phyloP scores from a whole-genome alignment of 2,888 invertebrate species.

The Brenthis ino region DNA sequence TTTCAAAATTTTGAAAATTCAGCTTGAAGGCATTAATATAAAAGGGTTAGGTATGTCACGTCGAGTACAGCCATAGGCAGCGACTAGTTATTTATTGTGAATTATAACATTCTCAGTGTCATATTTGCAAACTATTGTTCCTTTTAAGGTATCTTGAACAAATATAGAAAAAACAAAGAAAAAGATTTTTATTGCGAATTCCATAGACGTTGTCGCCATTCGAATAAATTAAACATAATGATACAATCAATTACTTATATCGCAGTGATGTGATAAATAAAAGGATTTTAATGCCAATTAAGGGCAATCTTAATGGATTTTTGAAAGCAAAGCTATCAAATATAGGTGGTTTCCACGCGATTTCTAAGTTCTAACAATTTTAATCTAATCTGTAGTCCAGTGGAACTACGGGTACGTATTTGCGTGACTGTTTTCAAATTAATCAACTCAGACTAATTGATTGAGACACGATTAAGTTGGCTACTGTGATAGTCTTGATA shows the following conservation, averaged over 20 bases:
- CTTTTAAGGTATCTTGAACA: constrained; percentile 12
- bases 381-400: constrained; percentile 45
- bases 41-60: too few species aligned
- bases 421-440: constrained; percentile 51
- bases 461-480: constrained; percentile 46
- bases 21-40: too few species aligned
- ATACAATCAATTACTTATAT: background rate
- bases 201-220: background rate
- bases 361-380: constrained; percentile 39
- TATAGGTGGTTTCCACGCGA: constrained; percentile 36
- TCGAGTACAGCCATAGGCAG: too few species aligned
- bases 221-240: constrained; percentile 8
- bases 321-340: constrained; percentile 30
- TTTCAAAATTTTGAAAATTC: too few species aligned
- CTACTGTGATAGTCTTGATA: constrained; percentile 38
- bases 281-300: constrained; percentile 8
- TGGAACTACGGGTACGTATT: constrained; percentile 34
- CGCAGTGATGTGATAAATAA: constrained; percentile 22
- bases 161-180: constrained; percentile 1
- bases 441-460: constrained; percentile 48
- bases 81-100: too few species aligned
- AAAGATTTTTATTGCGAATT: constrained; percentile 13
- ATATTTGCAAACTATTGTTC: background rate
- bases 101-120: background rate
- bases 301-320: constrained; percentile 22